These are phyloP conservation scores for Solenodon paradoxus DNA, from an alignment of 2,113 vertebrate genomes.

Conservation along the genomic window DNA sequence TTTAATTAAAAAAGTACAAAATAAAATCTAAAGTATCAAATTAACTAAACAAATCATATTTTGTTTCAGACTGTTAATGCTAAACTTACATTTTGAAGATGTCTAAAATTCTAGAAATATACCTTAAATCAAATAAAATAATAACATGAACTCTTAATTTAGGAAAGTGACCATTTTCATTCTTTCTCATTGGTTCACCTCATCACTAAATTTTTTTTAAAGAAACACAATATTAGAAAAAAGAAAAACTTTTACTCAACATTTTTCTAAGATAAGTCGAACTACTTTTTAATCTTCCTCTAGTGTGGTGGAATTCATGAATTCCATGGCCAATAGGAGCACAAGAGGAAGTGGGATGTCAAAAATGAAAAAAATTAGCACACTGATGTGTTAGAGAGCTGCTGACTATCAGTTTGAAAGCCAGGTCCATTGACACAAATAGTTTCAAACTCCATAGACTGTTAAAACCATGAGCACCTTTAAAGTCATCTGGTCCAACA, in stretches of 20 bases:
- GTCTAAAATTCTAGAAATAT: background rate
- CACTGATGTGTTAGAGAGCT: background rate
- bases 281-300: background rate
- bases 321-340: background rate
- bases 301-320: background rate
- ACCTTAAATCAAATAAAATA: background rate
- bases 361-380: background rate
- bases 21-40: background rate
- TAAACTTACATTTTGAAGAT: background rate
- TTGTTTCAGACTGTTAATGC: background rate
- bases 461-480: background rate
- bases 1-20: no score
- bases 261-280: background rate
- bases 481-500: background rate
- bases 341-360: background rate
- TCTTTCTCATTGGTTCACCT: background rate
- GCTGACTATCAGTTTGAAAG: background rate
- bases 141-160: slow-evolving; percentile 21
- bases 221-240: background rate
- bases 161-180: background rate
- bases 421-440: background rate
- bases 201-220: background rate
- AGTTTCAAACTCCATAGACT: background rate
- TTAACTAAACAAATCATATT: background rate
- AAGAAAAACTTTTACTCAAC: background rate